Evolutionary conservation across 2,888 invertebrate genomes (phyloP).

Genomic region (Aporophyla lueneburgensis): DNA sequence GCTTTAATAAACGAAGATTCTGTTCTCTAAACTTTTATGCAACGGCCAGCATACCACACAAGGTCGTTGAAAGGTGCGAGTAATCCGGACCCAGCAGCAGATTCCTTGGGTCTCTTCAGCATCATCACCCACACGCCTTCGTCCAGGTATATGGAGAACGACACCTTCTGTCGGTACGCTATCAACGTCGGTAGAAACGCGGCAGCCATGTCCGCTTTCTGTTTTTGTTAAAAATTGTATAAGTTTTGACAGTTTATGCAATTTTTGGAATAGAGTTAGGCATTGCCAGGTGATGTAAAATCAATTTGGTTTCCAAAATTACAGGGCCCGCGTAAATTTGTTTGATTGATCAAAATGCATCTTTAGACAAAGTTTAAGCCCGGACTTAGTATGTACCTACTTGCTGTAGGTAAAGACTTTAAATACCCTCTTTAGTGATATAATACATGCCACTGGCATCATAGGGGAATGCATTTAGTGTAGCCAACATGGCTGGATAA

Average conservation of each 20-base stretch:
- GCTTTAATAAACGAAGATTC: not conserved
- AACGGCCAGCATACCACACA: constrained; percentile 89
- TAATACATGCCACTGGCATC: too few relatives aligned
- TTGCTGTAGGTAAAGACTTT: too few relatives aligned
- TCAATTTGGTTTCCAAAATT: not conserved
- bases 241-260: not conserved
- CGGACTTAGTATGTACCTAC: too few relatives aligned
- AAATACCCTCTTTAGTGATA: too few relatives aligned
- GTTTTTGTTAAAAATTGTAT: not conserved
- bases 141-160: constrained; percentile 92
- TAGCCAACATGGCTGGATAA: not conserved
- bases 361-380: not conserved
- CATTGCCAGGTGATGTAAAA: not conserved
- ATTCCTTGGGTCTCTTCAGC: constrained; percentile 95
- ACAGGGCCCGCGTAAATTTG: not conserved
- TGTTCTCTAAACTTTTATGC: not conserved
- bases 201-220: constrained; percentile 95
- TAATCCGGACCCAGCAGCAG: constrained; percentile 95
- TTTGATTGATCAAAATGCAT: not conserved
- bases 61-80: constrained; percentile 94
- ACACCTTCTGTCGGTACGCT: constrained; percentile 89
- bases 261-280: too few relatives aligned
- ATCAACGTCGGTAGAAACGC: constrained; percentile 94
- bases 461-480: too few relatives aligned
- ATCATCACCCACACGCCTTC: constrained; percentile 95